These are phyloP conservation scores for Channa argus DNA, from an alignment of 2,113 vertebrate species.

Conservation along the genomic window DNA sequence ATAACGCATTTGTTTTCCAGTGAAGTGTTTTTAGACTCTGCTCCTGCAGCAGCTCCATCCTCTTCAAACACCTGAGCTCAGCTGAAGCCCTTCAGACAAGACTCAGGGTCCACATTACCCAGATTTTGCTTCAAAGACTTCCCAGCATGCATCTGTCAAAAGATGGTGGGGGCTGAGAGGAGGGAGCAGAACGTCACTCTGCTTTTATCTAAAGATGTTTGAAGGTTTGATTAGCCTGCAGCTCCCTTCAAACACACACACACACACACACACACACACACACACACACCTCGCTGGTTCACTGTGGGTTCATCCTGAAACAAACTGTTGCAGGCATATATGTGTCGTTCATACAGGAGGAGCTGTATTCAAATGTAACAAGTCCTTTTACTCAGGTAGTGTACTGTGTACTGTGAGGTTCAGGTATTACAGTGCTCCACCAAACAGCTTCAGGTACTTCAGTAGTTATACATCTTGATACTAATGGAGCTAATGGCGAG, in stretches of 20 bases:
- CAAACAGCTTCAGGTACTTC: no score
- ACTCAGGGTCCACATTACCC: background rate
- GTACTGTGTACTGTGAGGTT: no score
- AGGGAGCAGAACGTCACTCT: background rate
- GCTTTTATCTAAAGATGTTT: conserved; percentile 31
- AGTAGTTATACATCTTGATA: no score
- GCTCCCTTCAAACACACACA: background rate
- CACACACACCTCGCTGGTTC: background rate
- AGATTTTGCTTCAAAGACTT: conserved; percentile 17
- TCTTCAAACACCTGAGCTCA: background rate
- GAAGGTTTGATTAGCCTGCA: conserved; percentile 16
- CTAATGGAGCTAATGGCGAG: no score
- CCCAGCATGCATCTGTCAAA: conserved; percentile 41
- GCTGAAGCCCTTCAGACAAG: conserved; percentile 1
- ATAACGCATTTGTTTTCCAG: no score
- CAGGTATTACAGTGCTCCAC: no score
- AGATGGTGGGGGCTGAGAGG: background rate
- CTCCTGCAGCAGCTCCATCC: background rate
- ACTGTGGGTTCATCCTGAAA: no score
- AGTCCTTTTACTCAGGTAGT: no score
- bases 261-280: conserved; percentile 9
- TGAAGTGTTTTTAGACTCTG: background rate
- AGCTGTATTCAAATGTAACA: no score
- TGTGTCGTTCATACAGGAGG: no score
- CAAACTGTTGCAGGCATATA: no score